Conservation (phyloP, 2,888 invertebrate species). For the Amblyjoppa proteus region DNA sequence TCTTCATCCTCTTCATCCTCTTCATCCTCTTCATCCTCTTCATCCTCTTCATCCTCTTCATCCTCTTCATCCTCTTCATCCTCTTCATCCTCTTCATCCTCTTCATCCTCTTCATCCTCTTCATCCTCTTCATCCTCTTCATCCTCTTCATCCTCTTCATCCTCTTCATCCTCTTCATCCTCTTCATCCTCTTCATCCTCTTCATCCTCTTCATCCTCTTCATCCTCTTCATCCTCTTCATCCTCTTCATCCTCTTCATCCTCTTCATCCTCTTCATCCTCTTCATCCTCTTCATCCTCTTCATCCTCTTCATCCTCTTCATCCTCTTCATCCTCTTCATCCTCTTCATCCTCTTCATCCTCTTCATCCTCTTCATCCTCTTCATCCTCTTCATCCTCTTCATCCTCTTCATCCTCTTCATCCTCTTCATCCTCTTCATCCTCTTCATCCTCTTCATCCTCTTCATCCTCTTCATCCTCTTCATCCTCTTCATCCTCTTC, state of each 20-base stretch:
- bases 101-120: not conserved
- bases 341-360: not conserved
- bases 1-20: slow-evolving; percentile 6
- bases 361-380: slow-evolving; percentile 6
- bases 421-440: not conserved
- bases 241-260: not conserved
- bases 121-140: not conserved
- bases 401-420: not conserved
- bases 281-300: slow-evolving; percentile 1
- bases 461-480: not conserved
- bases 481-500: not conserved
- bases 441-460: slow-evolving; percentile 5
- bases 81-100: slow-evolving; percentile 4
- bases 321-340: not conserved
- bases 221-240: not conserved
- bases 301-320: slow-evolving; percentile 1
- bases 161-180: not conserved
- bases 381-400: not conserved
- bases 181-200: not conserved
- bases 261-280: not conserved
- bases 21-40: not conserved
- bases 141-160: slow-evolving; percentile 1
- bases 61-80: not conserved
- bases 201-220: not conserved
- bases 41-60: not conserved